phyloP scores from a whole-genome alignment of 2,113 vertebrate species.

The Colius striatus region DNA sequence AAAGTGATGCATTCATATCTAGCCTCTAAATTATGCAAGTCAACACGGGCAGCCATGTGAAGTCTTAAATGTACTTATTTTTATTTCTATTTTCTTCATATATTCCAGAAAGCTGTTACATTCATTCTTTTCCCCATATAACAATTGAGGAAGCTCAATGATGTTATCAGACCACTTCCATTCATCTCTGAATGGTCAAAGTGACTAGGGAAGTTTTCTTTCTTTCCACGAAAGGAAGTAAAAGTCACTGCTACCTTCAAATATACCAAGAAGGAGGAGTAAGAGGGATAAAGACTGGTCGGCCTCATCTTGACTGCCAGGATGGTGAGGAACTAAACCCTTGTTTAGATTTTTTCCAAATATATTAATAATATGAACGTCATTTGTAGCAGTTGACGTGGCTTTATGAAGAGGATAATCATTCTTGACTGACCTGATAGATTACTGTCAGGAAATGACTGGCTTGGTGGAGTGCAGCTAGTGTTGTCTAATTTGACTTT shows the following conservation, averaged over 20 bases:
- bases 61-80: background rate
- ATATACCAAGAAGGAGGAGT: background rate
- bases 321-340: background rate
- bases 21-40: background rate
- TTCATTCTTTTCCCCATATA: background rate
- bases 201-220: rapidly evolving
- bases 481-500: background rate
- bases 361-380: background rate
- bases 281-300: background rate
- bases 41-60: background rate
- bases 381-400: background rate
- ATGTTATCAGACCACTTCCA: background rate
- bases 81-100: background rate
- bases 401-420: background rate
- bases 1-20: background rate
- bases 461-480: background rate
- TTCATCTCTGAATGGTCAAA: background rate
- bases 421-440: background rate
- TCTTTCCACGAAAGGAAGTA: background rate
- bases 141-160: rapidly evolving
- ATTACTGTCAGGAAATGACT: background rate
- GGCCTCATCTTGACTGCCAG: background rate
- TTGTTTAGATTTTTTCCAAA: background rate
- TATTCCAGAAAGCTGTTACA: background rate
- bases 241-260: background rate